Evolutionary conservation across 2,113 vertebrate genomes (phyloP).

Genomic region (Rhodinocichla rosea): DNA sequence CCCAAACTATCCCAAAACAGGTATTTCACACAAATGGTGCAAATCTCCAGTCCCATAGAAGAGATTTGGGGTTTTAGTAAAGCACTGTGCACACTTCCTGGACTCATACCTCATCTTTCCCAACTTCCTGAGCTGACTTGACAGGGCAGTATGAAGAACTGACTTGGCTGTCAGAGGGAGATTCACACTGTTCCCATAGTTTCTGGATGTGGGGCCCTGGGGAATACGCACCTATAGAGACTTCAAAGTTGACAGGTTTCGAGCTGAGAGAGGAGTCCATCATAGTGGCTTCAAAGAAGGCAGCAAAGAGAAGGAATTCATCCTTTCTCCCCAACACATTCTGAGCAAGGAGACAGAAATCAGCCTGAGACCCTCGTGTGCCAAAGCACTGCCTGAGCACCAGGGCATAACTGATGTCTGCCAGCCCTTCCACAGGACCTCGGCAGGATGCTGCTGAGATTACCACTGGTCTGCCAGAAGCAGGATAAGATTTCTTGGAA

Average conservation of each 20-base stretch:
- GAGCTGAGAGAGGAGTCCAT: conserved; percentile 81
- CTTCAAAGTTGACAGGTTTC: conserved; percentile 83
- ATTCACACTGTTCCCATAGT: not conserved
- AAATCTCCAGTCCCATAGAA: not conserved
- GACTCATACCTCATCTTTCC: not conserved
- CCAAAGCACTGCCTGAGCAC: not conserved
- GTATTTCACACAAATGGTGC: not conserved
- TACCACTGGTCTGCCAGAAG: not conserved
- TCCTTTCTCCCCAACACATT: conserved; percentile 80
- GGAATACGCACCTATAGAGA: conserved; percentile 84
- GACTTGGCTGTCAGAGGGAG: not conserved
- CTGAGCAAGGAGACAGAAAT: conserved; percentile 62
- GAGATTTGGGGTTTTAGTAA: not conserved
- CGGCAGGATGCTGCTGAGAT: not conserved
- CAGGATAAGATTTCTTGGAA: not conserved
- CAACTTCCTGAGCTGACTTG: not conserved
- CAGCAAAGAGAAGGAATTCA: conserved; percentile 88
- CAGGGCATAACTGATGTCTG: not conserved
- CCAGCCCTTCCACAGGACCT: not conserved
- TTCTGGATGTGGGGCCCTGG: not conserved
- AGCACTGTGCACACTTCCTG: not conserved
- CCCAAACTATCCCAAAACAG: not conserved
- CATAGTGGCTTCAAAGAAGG: conserved; percentile 92
- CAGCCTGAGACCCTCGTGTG: not conserved
- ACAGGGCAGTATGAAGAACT: not conserved